phyloP scores from a whole-genome alignment of 2,888 invertebrate genomes.

The Panopea generosa region DNA sequence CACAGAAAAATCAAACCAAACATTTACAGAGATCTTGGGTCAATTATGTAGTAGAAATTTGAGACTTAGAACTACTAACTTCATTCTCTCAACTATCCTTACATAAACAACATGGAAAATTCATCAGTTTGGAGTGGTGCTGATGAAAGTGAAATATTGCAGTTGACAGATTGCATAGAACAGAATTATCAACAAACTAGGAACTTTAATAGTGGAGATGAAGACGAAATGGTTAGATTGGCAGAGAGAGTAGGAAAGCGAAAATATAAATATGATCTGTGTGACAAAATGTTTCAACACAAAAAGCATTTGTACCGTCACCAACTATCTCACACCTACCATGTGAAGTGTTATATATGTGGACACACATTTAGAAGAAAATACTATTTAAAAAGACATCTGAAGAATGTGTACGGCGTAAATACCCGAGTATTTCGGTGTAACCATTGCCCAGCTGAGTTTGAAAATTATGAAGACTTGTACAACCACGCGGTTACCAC shows the following conservation, averaged over 20 bases:
- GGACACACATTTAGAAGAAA: too few species aligned
- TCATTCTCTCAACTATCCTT: too few species aligned
- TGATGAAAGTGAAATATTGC: conserved; percentile 14
- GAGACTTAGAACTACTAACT: neutral
- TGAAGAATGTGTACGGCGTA: neutral
- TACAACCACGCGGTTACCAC: neutral
- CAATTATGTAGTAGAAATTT: too few species aligned
- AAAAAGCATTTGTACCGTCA: too few species aligned
- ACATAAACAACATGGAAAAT: too few species aligned
- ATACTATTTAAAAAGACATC: conserved; percentile 1
- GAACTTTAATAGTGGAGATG: conserved; percentile 22
- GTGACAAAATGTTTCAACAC: conserved; percentile 12
- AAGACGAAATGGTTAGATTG: conserved; percentile 21
- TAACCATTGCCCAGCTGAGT: neutral
- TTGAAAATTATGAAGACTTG: conserved; percentile 1
- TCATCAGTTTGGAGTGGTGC: too few species aligned
- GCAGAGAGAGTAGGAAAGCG: neutral
- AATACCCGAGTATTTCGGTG: conserved; percentile 3
- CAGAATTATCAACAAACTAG: too few species aligned
- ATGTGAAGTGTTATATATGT: too few species aligned
- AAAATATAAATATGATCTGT: conserved; percentile 6
- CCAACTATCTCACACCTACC: too few species aligned
- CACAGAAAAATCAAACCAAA: too few species aligned
- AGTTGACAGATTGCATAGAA: neutral
- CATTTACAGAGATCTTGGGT: neutral